phyloP scores from a whole-genome alignment of 2,888 invertebrate species.

The Thecophora atra region DNA sequence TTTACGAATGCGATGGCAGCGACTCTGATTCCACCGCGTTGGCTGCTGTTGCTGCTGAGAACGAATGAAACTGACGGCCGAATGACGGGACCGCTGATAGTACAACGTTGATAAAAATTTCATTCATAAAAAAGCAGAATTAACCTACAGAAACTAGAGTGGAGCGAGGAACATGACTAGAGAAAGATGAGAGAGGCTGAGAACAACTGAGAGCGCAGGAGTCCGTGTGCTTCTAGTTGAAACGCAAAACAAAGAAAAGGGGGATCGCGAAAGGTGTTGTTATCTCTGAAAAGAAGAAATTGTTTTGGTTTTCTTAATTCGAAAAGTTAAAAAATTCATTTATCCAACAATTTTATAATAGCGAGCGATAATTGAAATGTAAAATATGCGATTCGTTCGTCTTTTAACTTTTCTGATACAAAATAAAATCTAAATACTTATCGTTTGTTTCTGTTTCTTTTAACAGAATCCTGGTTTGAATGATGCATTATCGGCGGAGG shows the following conservation, averaged over 20 bases:
- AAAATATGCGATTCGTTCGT: too few relatives aligned
- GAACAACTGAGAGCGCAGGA: not conserved
- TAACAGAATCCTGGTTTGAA: not conserved
- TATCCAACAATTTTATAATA: too few relatives aligned
- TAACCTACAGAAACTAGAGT: slow-evolving; percentile 5
- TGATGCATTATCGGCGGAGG: not conserved
- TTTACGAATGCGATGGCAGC: slow-evolving; percentile 43
- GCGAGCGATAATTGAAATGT: too few relatives aligned
- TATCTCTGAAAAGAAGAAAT: not conserved
- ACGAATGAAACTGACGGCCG: slow-evolving; percentile 15
- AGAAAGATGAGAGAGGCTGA: slow-evolving; percentile 17
- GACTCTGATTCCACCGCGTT: slow-evolving; percentile 30
- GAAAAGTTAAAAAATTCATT: too few relatives aligned
- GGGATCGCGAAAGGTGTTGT: not conserved
- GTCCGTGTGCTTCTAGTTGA: not conserved
- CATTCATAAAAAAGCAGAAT: slow-evolving; percentile 41
- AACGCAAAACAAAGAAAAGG: not conserved
- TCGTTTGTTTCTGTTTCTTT: not conserved
- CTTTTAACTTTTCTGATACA: not conserved
- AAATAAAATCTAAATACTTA: not conserved
- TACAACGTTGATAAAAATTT: slow-evolving; percentile 33
- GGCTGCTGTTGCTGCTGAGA: slow-evolving; percentile 25
- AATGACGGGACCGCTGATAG: slow-evolving; percentile 4
- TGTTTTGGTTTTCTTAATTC: too few relatives aligned
- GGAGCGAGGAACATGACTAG: not conserved